Evolutionary conservation across 1,140 invertebrate genomes (phyloP).

Genomic region (Anastrepha obliqua): DNA sequence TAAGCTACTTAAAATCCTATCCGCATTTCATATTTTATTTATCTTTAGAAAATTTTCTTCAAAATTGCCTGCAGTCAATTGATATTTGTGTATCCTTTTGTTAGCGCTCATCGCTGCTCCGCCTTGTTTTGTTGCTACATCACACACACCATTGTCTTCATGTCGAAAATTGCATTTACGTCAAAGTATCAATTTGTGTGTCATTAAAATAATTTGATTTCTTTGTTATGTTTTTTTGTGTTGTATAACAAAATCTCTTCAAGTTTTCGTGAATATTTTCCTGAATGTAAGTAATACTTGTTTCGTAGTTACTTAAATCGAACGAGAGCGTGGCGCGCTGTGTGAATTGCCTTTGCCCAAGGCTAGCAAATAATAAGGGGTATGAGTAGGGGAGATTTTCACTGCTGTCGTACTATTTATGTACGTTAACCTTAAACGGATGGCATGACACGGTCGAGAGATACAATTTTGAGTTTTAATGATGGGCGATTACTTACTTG

Average conservation of each 20-base stretch:
- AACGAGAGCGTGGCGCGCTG: not conserved
- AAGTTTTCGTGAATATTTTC: not conserved
- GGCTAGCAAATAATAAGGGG: not conserved
- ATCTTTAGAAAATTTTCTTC: slow-evolving; percentile 28
- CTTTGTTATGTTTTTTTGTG: slow-evolving; percentile 23
- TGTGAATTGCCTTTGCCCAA: not conserved
- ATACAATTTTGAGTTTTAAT: not conserved
- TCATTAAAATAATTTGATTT: slow-evolving; percentile 53
- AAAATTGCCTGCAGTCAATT: slow-evolving; percentile 52
- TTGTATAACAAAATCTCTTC: not conserved
- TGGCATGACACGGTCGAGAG: not conserved
- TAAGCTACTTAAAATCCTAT: slow-evolving; percentile 16
- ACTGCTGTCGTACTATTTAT: no score
- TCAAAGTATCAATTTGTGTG: slow-evolving; percentile 52
- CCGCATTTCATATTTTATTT: slow-evolving; percentile 35
- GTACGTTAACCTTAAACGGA: not conserved
- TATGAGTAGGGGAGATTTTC: not conserved
- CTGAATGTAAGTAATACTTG: slow-evolving; percentile 28
- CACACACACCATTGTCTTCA: slow-evolving; percentile 24
- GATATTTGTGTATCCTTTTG: slow-evolving; percentile 33
- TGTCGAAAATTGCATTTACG: slow-evolving; percentile 51
- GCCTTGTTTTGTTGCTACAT: not conserved
- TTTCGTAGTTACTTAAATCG: not conserved
- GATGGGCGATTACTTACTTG: not conserved
- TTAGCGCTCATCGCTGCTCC: not conserved